phyloP scores from a whole-genome alignment of 2,113 vertebrate genomes.

The Xiphias gladius region DNA sequence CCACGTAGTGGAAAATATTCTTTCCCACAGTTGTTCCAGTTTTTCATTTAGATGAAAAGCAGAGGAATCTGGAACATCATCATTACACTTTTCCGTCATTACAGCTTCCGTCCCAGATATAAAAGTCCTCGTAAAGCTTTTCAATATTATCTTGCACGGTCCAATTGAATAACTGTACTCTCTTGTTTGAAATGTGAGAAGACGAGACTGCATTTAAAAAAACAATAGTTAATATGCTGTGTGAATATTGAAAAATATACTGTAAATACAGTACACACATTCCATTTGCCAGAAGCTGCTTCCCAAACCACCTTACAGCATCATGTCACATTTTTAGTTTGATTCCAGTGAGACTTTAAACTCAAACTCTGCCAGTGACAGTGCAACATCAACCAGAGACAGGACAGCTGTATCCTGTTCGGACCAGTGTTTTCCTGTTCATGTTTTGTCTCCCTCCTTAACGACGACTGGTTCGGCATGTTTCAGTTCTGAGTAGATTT shows the following conservation, averaged over 20 bases:
- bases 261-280: conserved; percentile 7
- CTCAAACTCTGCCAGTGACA: conserved; percentile 7
- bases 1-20: conserved; percentile 24
- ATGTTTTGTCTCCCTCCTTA: background rate
- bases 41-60: conserved; percentile 21
- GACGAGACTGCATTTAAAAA: background rate
- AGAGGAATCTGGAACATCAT: conserved; percentile 3
- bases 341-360: background rate
- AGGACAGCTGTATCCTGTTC: background rate
- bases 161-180: background rate
- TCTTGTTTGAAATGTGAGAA: background rate
- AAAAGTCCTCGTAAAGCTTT: background rate
- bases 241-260: background rate
- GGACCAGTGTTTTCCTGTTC: background rate
- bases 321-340: conserved; percentile 2
- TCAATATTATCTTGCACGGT: background rate
- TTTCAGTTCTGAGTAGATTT: conserved; percentile 41
- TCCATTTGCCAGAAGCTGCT: conserved; percentile 5
- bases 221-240: background rate
- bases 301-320: conserved; percentile 21
- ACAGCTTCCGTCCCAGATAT: background rate
- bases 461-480: background rate
- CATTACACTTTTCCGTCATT: background rate
- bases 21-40: background rate
- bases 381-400: background rate